These are phyloP conservation scores for Buphagus erythrorhynchus DNA, from an alignment of 2,797 vertebrate genomes.

Conservation along the genomic window DNA sequence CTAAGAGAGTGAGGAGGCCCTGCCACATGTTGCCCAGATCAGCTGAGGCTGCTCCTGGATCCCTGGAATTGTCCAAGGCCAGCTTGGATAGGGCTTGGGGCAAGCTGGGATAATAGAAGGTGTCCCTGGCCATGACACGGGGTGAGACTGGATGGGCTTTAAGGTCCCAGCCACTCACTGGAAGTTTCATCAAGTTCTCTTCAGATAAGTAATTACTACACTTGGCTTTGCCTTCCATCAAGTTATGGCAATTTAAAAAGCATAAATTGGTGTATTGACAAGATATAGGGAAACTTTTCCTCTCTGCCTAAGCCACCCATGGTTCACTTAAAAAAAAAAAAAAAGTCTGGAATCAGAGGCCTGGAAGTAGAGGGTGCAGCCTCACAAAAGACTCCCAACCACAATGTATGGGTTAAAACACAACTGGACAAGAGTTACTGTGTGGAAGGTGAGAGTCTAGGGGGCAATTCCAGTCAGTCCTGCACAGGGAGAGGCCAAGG, in stretches of 20 bases:
- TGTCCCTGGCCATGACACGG: no score
- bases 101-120: accelerated
- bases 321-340: neutral
- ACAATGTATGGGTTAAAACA: accelerated
- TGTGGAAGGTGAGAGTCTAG: neutral
- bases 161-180: neutral
- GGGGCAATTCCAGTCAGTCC: neutral
- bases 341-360: neutral
- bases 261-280: neutral
- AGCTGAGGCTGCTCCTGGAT: neutral
- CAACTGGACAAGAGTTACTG: accelerated
- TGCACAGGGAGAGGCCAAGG: neutral
- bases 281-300: neutral
- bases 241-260: neutral
- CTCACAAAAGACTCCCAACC: accelerated
- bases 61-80: neutral
- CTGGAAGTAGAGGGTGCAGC: neutral
- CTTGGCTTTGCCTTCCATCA: neutral
- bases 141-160: neutral
- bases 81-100: accelerated
- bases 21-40: neutral
- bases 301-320: neutral
- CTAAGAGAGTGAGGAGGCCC: accelerated
- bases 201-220: neutral
- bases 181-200: neutral